phyloP scores from a whole-genome alignment of 1,140 invertebrate species.

The Euwallacea fornicatus region DNA sequence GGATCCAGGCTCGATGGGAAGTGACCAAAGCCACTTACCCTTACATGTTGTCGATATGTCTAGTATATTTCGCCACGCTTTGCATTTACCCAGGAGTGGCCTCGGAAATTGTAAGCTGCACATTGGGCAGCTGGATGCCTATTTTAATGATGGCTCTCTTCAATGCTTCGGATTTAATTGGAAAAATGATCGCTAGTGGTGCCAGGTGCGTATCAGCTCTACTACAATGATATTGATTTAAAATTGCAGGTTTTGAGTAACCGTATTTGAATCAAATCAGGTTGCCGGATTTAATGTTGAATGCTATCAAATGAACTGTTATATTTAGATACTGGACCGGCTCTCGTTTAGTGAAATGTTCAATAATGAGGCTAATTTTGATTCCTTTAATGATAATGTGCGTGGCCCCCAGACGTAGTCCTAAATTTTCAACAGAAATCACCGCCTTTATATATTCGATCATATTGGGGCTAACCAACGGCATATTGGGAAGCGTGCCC shows the following conservation, averaged over 20 bases:
- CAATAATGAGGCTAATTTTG: conserved; percentile 64
- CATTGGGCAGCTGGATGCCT: conserved; percentile 85
- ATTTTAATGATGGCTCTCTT: conserved; percentile 87
- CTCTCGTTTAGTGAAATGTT: conserved; percentile 64
- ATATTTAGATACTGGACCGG: conserved; percentile 75
- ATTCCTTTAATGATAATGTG: conserved; percentile 81
- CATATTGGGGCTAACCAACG: conserved; percentile 81
- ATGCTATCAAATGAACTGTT: too few relatives aligned
- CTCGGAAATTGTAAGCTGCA: conserved; percentile 83
- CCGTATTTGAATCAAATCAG: too few relatives aligned
- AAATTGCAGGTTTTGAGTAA: too few relatives aligned
- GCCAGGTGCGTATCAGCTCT: conserved; percentile 9
- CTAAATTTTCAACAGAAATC: conserved; percentile 71
- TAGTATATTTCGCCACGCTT: conserved; percentile 86
- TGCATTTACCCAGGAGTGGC: conserved; percentile 88
- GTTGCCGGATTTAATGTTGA: too few relatives aligned
- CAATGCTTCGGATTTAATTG: conserved; percentile 82
- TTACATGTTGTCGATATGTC: conserved; percentile 83
- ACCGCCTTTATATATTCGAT: conserved; percentile 72
- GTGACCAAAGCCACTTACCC: conserved; percentile 82
- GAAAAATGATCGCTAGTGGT: conserved; percentile 69
- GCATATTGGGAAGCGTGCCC: conserved; percentile 83
- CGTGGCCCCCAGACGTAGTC: conserved; percentile 70
- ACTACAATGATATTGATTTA: conserved; percentile 53
- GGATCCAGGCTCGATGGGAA: conserved; percentile 68